phyloP scores from a whole-genome alignment of 2,797 vertebrate species.

The Sebastes wilsoni region DNA sequence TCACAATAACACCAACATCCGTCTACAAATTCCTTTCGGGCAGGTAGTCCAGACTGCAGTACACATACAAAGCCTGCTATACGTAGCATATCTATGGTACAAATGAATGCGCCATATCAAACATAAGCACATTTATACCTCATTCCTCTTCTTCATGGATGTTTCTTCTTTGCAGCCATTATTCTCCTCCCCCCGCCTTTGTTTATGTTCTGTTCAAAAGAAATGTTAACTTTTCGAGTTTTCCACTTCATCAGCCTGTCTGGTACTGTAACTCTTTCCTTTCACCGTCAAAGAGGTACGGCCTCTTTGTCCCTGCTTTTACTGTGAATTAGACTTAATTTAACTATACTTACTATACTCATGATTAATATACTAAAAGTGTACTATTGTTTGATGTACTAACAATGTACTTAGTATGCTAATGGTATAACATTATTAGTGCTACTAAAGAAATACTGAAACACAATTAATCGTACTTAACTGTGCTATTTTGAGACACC shows the following conservation, averaged over 20 bases:
- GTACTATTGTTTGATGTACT: background rate
- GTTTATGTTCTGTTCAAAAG: background rate
- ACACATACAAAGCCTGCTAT: background rate
- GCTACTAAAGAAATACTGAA: background rate
- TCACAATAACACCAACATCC: constrained; percentile 23
- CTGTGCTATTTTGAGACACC: background rate
- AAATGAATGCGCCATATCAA: background rate
- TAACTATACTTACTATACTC: background rate
- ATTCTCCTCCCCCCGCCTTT: background rate
- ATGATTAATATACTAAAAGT: background rate
- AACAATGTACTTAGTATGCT: background rate
- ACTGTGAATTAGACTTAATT: background rate
- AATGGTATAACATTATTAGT: background rate
- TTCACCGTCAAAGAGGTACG: background rate
- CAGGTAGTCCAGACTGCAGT: background rate
- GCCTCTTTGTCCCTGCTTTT: background rate
- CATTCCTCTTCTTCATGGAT: background rate
- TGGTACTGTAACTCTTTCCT: too few species aligned
- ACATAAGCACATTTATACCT: background rate
- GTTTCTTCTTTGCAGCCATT: background rate
- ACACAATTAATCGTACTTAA: background rate
- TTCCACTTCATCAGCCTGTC: background rate
- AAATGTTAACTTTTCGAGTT: background rate
- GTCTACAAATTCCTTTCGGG: background rate
- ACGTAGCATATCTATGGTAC: background rate